Percentiles rank a stretch among this genome's conserved stretches.
phyloP scores from a whole-genome alignment of 2,888 invertebrate genomes.

The Hanleya hanleyi region DNA sequence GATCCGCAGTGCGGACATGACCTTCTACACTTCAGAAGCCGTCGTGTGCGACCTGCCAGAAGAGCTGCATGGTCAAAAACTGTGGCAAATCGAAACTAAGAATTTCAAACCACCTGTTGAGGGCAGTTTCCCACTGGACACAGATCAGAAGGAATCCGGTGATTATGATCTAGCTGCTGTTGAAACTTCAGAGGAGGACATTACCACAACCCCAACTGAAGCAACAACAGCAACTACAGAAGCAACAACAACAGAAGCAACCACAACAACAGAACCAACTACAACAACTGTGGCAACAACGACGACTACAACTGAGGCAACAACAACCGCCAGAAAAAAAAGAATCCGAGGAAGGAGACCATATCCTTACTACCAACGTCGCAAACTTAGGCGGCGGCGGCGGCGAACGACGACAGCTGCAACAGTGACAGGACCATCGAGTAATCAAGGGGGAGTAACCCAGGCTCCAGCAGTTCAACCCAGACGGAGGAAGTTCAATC shows the following conservation, averaged over 20 bases:
- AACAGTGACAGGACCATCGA: too few species aligned
- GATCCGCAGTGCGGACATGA: slow-evolving; percentile 78
- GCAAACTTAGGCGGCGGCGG: background rate
- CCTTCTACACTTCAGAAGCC: slow-evolving; percentile 66
- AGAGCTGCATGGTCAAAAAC: slow-evolving; percentile 32
- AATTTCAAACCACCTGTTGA: background rate
- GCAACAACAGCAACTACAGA: slow-evolving; percentile 9
- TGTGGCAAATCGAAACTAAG: background rate
- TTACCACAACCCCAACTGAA: background rate
- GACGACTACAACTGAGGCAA: background rate
- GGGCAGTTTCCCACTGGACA: too few species aligned
- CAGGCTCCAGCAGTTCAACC: too few species aligned
- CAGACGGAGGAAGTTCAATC: background rate
- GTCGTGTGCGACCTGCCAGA: slow-evolving; percentile 74
- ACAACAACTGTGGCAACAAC: background rate
- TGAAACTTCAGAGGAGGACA: background rate
- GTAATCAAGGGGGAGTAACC: too few species aligned
- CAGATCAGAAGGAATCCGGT: background rate
- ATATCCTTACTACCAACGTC: background rate
- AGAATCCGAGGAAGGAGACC: background rate
- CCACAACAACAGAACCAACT: background rate
- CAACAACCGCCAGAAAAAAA: background rate
- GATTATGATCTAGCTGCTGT: background rate
- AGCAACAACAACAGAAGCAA: background rate
- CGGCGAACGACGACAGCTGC: background rate